A percentile compares a stretch with the other conserved stretches of the same genome.
Conservation (phyloP, 2,113 vertebrate species). For the Hypomesus transpacificus region DNA sequence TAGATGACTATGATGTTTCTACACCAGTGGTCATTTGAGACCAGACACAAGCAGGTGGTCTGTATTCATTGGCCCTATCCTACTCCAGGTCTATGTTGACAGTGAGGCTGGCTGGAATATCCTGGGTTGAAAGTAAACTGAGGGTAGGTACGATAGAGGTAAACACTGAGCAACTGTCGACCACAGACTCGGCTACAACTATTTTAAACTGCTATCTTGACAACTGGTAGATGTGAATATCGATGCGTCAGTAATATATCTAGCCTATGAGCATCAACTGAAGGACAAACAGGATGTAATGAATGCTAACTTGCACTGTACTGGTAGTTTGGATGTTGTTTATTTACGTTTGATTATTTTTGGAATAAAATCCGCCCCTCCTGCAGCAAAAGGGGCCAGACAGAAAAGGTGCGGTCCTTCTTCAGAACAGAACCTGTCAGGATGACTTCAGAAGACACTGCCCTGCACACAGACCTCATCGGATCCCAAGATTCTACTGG, state of each 20-base stretch:
- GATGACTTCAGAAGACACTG: background rate
- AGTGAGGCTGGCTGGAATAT: constrained; percentile 51
- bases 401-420: background rate
- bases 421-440: background rate
- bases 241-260: background rate
- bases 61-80: constrained; percentile 16
- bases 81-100: constrained; percentile 30
- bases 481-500: constrained; percentile 10
- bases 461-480: background rate
- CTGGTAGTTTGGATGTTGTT: background rate
- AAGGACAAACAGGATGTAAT: background rate
- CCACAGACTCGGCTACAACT: background rate
- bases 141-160: background rate
- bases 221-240: background rate
- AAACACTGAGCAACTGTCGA: background rate
- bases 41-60: constrained; percentile 37
- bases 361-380: background rate
- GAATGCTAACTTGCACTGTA: background rate
- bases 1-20: too few species aligned
- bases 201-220: background rate
- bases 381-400: background rate
- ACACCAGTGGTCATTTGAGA: background rate
- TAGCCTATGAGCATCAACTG: background rate
- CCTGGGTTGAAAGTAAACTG: constrained; percentile 21
- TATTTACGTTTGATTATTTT: too few species aligned